A percentile compares a stretch with the other conserved stretches of the same genome.
Evolutionary conservation across 1,140 invertebrate genomes (phyloP).

Genomic region (Hylaeus anthracinus): DNA sequence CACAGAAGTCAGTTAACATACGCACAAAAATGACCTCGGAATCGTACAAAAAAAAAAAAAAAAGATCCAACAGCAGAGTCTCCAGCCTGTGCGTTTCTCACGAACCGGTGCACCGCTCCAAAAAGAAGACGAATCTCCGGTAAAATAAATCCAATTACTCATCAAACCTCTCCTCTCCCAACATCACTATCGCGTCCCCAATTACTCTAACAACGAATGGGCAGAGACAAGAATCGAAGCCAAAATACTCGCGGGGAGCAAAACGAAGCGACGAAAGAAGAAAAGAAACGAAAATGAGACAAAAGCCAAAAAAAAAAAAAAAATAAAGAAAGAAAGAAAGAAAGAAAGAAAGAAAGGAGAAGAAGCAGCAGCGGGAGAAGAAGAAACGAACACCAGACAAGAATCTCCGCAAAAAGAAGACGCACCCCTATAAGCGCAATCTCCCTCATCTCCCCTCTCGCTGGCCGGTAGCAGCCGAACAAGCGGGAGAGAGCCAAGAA

Average conservation of each 20-base stretch:
- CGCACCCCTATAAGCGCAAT: slow-evolving; percentile 41
- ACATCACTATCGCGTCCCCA: slow-evolving; percentile 12
- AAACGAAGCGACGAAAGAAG: slow-evolving; percentile 45
- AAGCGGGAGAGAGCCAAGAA: slow-evolving; percentile 2
- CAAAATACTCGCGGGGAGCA: slow-evolving; percentile 11
- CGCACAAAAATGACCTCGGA: background rate
- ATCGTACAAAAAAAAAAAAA: background rate
- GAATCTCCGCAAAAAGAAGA: slow-evolving; percentile 41
- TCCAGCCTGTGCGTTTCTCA: no score
- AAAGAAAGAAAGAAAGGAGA: slow-evolving; percentile 15
- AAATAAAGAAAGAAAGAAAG: background rate
- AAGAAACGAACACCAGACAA: slow-evolving; percentile 38
- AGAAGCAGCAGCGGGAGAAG: background rate
- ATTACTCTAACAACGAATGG: slow-evolving; percentile 22
- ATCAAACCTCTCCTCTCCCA: slow-evolving; percentile 12
- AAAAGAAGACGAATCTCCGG: no score
- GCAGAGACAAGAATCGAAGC: slow-evolving; percentile 4
- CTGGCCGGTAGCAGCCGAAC: slow-evolving; percentile 8
- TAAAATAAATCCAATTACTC: slow-evolving; percentile 8
- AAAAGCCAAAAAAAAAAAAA: background rate
- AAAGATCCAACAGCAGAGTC: no score
- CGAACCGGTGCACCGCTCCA: no score
- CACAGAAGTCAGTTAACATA: no score
- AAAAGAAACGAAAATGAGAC: background rate
- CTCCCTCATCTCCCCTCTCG: slow-evolving; percentile 24